These are phyloP conservation scores for Diplodus sargus DNA, from an alignment of 2,797 vertebrate genomes.

Conservation along the genomic window DNA sequence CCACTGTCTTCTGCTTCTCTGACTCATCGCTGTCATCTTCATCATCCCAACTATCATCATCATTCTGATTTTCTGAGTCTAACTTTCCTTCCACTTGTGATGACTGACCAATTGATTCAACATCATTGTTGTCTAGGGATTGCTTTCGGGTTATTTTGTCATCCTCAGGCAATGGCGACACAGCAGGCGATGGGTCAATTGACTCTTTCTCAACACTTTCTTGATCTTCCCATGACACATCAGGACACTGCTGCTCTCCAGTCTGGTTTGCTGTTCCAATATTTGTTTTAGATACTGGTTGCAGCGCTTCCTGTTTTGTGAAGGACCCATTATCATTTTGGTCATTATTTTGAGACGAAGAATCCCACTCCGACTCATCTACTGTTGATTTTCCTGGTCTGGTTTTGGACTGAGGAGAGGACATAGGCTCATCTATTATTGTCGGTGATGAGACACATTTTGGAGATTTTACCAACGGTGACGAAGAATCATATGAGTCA, in stretches of 20 bases:
- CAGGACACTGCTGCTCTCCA: constrained; percentile 27
- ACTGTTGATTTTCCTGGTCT: constrained; percentile 8
- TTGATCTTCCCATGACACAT: constrained; percentile 31
- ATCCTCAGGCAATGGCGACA: constrained; percentile 42
- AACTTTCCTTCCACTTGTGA: constrained; percentile 28
- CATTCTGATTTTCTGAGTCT: constrained; percentile 35
- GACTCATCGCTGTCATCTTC: constrained; percentile 51
- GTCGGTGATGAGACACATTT: constrained; percentile 39
- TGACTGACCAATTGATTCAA: constrained; percentile 9
- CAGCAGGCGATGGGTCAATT: constrained; percentile 44
- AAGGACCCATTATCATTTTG: constrained; percentile 16
- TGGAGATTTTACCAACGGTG: constrained; percentile 31
- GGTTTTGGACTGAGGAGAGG: constrained; percentile 27
- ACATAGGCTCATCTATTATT: constrained; percentile 14
- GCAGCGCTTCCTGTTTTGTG: constrained; percentile 9
- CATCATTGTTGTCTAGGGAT: not conserved
- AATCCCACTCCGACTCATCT: constrained; percentile 72
- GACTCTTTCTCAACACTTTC: constrained; percentile 35
- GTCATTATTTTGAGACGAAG: constrained; percentile 57
- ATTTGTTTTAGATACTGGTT: constrained; percentile 22
- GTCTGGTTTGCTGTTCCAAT: not conserved
- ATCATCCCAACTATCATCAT: constrained; percentile 67
- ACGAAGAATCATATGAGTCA: constrained; percentile 54
- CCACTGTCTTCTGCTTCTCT: constrained; percentile 17
- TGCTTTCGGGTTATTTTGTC: constrained; percentile 20